Evolutionary conservation across 1,140 invertebrate species (phyloP), one percentile per base, ranked within the genome.

Genomic region (Plectrocnemia conspersa): DNA sequence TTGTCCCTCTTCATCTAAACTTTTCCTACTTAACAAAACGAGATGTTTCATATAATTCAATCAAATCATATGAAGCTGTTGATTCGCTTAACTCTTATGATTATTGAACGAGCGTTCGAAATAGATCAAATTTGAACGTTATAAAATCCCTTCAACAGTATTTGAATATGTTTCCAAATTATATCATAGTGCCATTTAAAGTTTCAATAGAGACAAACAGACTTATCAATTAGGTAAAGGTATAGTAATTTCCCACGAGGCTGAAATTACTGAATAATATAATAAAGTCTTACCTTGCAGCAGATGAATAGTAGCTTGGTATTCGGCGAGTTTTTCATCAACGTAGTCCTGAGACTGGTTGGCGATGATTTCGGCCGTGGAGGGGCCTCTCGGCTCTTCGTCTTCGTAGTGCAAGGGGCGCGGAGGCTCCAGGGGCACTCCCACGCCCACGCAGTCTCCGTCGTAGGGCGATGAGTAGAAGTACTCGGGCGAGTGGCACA

Each of bases 321-420:
- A 95, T 73, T 95, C 90, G 5, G 90, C 88, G 64, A 94, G 80
- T 69, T 91, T 91, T 73, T 95, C 91, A 68, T 95, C 91, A 40
- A 95, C 83, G 66, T 93, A 95, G 75, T 94, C 91, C 73, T 95
- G 91, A 52, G 89, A 91, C 73, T 95, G 91, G 66, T 84, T 86
- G 23, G 90, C 90, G 55, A 95, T 93, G 55, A 93, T 92, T 67
- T 93, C 89, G 9, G 90, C 90, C 2, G 90, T 93, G 42, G 88
- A 88, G 4, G 84, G 84, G 21, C 88, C 87, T 56, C 80, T 76
- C 48, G 84, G 79, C 64, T 84, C 83, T 24, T 83, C 83, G 25
- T 86, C 81, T 65, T 80, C 71, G 57, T 77, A 77, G 55, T 79
- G 76, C 68, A 75, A 73, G 4, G 66, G 70, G 50, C 75, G 69